Percentiles rank a stretch among this genome's conserved stretches.
Evolutionary conservation across 2,797 vertebrate species (phyloP).

Genomic region (Poeciliopsis paucimaculata): DNA sequence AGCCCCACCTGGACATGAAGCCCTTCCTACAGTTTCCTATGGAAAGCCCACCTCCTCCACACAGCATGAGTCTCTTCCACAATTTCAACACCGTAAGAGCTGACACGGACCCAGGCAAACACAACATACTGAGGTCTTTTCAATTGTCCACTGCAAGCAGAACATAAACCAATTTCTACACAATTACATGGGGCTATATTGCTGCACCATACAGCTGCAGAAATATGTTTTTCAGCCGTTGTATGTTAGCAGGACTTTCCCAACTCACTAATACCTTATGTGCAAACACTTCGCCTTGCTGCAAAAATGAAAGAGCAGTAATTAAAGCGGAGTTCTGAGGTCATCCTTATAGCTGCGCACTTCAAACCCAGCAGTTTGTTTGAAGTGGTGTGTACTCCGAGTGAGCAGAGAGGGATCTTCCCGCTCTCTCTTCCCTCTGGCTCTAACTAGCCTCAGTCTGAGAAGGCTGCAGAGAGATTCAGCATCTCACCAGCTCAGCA

Average conservation of each 20-base stretch:
- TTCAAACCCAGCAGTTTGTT: constrained; percentile 63
- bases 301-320: constrained; percentile 34
- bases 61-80: constrained; percentile 87
- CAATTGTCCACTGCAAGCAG: not conserved
- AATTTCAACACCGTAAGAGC: constrained; percentile 90
- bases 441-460: constrained; percentile 63
- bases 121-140: constrained; percentile 12
- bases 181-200: not conserved
- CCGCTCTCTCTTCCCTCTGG: constrained; percentile 39
- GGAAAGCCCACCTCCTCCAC: constrained; percentile 84
- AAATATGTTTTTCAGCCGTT: not conserved
- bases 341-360: constrained; percentile 34
- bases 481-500: constrained; percentile 72
- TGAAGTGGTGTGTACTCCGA: constrained; percentile 63
- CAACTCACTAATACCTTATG: constrained; percentile 21
- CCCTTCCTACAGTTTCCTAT: constrained; percentile 89
- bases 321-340: constrained; percentile 38
- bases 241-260: not conserved
- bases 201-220: not conserved
- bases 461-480: constrained; percentile 63
- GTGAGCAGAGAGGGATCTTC: constrained; percentile 46
- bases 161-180: not conserved
- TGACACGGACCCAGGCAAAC: constrained; percentile 23
- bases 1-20: constrained; percentile 91
- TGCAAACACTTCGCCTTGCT: constrained; percentile 13